Percentiles rank a stretch among this genome's conserved stretches.
Evolutionary conservation across 2,113 vertebrate genomes (phyloP).

Genomic region (Daubentonia madagascariensis): DNA sequence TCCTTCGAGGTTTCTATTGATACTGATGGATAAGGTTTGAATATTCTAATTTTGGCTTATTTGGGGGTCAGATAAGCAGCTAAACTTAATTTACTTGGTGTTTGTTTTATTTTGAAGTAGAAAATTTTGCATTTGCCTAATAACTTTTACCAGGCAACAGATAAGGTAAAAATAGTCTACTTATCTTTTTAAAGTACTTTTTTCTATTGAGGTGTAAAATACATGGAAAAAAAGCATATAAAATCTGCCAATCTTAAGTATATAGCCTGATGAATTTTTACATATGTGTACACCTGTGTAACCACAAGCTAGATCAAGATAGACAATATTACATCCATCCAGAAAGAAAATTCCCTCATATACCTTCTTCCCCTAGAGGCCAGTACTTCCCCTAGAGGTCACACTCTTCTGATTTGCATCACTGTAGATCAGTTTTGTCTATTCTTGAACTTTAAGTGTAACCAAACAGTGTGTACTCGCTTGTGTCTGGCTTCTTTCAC

Average conservation of each 20-base stretch:
- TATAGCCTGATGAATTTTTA: background rate
- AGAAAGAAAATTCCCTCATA: background rate
- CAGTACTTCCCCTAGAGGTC: background rate
- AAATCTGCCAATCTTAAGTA: background rate
- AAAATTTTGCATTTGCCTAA: background rate
- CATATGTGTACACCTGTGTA: background rate
- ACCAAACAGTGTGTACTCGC: background rate
- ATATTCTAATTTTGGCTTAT: background rate
- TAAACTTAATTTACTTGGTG: background rate
- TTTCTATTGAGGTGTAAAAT: background rate
- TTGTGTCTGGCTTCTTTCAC: background rate
- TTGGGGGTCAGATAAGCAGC: background rate
- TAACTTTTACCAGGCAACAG: background rate
- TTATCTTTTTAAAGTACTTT: constrained; percentile 29
- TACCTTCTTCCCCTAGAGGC: background rate
- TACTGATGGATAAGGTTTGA: background rate
- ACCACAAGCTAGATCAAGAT: background rate
- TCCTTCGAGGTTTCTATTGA: background rate
- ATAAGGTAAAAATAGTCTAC: background rate
- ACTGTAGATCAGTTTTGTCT: background rate
- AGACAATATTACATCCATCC: background rate
- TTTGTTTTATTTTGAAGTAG: constrained; percentile 5
- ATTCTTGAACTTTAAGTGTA: background rate
- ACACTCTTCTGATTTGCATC: background rate
- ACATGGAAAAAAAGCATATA: background rate